Conservation (phyloP, 2,797 vertebrate genomes). For the Antrozous pallidus region DNA sequence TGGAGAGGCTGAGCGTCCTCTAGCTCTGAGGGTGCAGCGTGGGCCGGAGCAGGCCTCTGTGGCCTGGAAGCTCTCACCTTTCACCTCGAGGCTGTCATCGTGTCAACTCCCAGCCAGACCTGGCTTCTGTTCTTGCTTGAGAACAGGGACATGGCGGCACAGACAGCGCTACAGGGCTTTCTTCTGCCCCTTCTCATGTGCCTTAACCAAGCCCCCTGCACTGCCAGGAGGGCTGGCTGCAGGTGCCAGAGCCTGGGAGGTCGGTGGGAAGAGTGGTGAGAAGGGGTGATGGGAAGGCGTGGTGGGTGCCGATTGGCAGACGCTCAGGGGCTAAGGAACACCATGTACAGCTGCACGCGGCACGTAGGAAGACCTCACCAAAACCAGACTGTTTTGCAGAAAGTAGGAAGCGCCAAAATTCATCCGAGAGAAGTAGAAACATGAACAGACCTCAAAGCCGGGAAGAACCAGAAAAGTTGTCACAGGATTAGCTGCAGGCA, state of each 20-base stretch:
- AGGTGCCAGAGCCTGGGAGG: fast-evolving
- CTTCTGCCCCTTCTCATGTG: background rate
- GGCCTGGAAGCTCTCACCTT: background rate
- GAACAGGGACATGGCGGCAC: background rate
- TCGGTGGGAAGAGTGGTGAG: fast-evolving
- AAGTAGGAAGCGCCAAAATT: background rate
- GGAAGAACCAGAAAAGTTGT: background rate
- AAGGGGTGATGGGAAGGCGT: too few relatives aligned
- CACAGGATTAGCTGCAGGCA: background rate
- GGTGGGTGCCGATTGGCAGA: fast-evolving
- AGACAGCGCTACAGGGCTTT: fast-evolving
- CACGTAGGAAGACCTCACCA: background rate
- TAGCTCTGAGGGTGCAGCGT: background rate
- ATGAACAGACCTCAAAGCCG: background rate
- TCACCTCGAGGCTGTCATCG: fast-evolving
- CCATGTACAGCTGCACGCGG: fast-evolving
- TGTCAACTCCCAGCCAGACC: background rate
- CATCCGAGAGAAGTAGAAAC: background rate
- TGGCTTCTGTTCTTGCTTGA: background rate
- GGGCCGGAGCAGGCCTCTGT: background rate
- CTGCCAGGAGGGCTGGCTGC: background rate
- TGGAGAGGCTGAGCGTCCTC: background rate
- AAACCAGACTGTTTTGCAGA: background rate
- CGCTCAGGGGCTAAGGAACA: fast-evolving
- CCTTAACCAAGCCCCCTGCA: background rate